Evolutionary conservation across 2,888 invertebrate genomes (phyloP).

Genomic region (Hybos culiciformis): DNA sequence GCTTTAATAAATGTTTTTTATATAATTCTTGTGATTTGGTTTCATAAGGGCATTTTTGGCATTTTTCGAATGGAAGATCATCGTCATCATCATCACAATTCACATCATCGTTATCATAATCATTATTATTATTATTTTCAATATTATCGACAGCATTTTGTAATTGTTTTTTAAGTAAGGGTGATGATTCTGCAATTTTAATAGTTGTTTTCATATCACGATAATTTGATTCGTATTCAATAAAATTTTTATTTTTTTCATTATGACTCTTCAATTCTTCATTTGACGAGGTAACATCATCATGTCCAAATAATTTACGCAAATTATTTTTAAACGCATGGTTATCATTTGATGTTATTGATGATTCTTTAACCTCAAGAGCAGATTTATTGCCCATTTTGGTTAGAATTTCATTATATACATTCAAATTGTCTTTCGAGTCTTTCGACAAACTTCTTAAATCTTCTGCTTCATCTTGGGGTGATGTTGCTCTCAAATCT

Average conservation of each 20-base stretch:
- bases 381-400: too few species aligned
- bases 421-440: constrained; percentile 13
- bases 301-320: too few species aligned
- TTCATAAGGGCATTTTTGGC: constrained; percentile 68
- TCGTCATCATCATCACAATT: too few species aligned
- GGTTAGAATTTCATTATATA: too few species aligned
- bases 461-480: constrained; percentile 19
- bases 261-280: not conserved
- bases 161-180: constrained; percentile 3
- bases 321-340: too few species aligned
- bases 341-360: not conserved
- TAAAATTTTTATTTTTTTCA: constrained; percentile 4
- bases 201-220: too few species aligned
- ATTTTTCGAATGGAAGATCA: constrained; percentile 33
- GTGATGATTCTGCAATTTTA: too few species aligned
- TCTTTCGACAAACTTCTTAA: constrained; percentile 1
- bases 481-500: constrained; percentile 25
- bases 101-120: constrained; percentile 11
- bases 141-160: constrained; percentile 14
- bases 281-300: too few species aligned
- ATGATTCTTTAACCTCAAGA: not conserved
- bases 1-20: constrained; percentile 61
- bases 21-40: constrained; percentile 58
- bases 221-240: not conserved
- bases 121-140: not conserved